phyloP scores from a whole-genome alignment of 2,888 invertebrate species.

The Acleris cristana region DNA sequence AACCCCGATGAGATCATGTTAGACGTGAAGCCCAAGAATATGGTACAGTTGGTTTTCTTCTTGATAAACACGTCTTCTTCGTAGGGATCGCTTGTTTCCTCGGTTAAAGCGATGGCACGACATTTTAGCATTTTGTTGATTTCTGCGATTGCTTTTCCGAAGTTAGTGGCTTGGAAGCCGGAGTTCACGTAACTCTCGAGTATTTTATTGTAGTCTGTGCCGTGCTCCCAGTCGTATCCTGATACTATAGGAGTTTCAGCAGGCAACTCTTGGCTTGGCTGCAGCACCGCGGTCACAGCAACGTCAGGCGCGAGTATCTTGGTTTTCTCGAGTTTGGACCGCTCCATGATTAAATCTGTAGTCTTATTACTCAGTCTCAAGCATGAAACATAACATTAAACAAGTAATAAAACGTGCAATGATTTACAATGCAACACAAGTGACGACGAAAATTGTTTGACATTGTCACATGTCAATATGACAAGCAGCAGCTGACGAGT shows the following conservation, averaged over 20 bases:
- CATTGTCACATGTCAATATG: slow-evolving; percentile 11
- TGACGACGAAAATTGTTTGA: slow-evolving; percentile 10
- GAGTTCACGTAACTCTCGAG: slow-evolving; percentile 90
- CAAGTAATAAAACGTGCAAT: background rate
- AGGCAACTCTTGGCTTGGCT: slow-evolving; percentile 87
- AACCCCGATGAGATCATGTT: slow-evolving; percentile 98
- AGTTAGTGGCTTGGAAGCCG: slow-evolving; percentile 99
- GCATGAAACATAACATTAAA: slow-evolving; percentile 21
- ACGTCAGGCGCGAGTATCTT: slow-evolving; percentile 70
- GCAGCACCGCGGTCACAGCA: slow-evolving; percentile 88
- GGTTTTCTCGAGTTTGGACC: slow-evolving; percentile 52
- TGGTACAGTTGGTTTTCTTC: slow-evolving; percentile 92
- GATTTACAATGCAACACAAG: background rate
- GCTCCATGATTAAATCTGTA: slow-evolving; percentile 57
- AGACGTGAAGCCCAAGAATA: slow-evolving; percentile 98
- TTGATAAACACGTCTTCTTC: slow-evolving; percentile 92
- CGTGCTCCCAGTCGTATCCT: slow-evolving; percentile 97
- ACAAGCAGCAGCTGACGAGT: slow-evolving; percentile 24
- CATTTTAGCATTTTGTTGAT: slow-evolving; percentile 95
- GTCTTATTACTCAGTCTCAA: slow-evolving; percentile 6
- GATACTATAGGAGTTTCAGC: slow-evolving; percentile 86
- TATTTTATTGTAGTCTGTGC: slow-evolving; percentile 93
- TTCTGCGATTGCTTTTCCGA: slow-evolving; percentile 95
- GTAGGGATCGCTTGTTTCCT: slow-evolving; percentile 86
- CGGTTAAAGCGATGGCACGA: slow-evolving; percentile 87